Evolutionary conservation across 1,140 invertebrate species (phyloP), one percentile per base, ranked within the genome.

Genomic region (Drosophila cardini): DNA sequence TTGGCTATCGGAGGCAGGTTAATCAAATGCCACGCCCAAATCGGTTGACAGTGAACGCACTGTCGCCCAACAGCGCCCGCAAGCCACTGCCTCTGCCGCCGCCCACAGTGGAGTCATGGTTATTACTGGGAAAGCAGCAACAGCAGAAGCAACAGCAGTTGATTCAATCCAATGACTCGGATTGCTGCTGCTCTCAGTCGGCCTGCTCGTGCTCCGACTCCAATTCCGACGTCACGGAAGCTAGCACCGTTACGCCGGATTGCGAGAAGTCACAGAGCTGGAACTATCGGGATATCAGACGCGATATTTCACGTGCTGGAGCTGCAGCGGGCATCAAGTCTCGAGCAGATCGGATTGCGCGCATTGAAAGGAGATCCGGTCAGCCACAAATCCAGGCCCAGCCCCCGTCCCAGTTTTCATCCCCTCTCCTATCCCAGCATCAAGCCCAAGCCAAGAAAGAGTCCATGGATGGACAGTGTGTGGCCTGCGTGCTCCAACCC

Each of bases 291-390:
- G 62, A 68, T n/a, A 64, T 78, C 4, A 65, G 76, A 0, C 69
- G 72, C 0, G 78, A 86, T n/a, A 13, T 82, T 6, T 30, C 48
- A 4, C 46, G 43, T 9, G 50, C 68, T 4, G 45, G 38, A 15
- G 62, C 58, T 2, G 38, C 21, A 8, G 48, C 26, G 0, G 83
- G 90, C 8, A 67, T 80, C 2, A 75, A 80, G 18, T 87, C 90
- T 9, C 73, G 90, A 0, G 81, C 86, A 1, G 90, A 90, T 70
- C 90, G 90, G 30, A 91, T 91, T 18, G 86, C 86, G 2, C 76
- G 70, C 32, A 91, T 91, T 13, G 90, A 91, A 11, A 53, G 62
- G 4, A 58, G 50, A n/a, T 30, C 21, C 2, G 76, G 58, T 21
- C 57, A 71, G 18, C 64, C 46, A 43, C 45, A 26, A 8, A 5